Conservation (phyloP, 2,888 invertebrate genomes). For the Octonoba sinensis region DNA sequence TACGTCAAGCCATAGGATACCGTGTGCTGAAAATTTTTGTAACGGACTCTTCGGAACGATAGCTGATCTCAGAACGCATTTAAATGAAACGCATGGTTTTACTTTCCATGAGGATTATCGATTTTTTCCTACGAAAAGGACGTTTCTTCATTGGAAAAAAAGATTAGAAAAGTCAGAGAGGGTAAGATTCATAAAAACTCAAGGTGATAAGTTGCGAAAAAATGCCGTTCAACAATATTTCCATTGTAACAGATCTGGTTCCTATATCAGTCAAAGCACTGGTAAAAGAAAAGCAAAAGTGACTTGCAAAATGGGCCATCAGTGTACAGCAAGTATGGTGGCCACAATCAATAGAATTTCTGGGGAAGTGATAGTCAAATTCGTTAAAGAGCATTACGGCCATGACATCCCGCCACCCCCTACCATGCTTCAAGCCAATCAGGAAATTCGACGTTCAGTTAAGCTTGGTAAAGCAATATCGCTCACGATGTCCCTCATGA, state of each 20-base stretch:
- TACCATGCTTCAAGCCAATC: conserved; percentile 47
- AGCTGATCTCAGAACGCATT: conserved; percentile 42
- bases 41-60: conserved; percentile 56
- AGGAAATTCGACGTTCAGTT: conserved; percentile 36
- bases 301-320: conserved; percentile 59
- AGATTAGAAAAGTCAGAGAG: conserved; percentile 53
- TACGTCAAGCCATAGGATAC: conserved; percentile 52
- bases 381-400: conserved; percentile 59
- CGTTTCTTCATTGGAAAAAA: conserved; percentile 53
- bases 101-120: conserved; percentile 56
- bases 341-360: conserved; percentile 57
- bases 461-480: conserved; percentile 55
- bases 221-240: conserved; percentile 60
- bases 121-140: conserved; percentile 51
- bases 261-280: conserved; percentile 57
- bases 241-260: conserved; percentile 56
- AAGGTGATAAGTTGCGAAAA: conserved; percentile 57
- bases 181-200: conserved; percentile 57
- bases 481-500: conserved; percentile 56
- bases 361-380: conserved; percentile 59
- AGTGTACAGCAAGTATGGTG: conserved; percentile 59
- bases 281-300: conserved; percentile 59
- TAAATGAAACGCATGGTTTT: conserved; percentile 42
- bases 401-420: conserved; percentile 61
- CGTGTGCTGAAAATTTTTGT: conserved; percentile 55